Evolutionary conservation across 2,797 vertebrate species (phyloP), one percentile per base, ranked within the genome.

Genomic region (Hippopotamyrus pictus): DNA sequence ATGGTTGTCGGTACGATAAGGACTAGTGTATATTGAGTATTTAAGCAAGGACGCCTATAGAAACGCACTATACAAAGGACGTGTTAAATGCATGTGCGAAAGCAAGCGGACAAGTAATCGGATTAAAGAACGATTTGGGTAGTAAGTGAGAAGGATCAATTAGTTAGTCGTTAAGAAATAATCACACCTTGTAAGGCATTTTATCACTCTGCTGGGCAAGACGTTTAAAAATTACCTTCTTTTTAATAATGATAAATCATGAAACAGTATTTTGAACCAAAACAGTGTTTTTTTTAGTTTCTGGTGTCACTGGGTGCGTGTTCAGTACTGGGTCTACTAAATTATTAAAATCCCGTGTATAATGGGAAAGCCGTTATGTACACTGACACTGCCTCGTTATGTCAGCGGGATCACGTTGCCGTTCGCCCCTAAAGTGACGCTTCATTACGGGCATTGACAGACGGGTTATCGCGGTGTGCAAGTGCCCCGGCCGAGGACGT

Each of bases 361-460:
- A 82, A 46, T 82, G 76, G 76, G 37, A 46, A 46, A 82, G 41
- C 41, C 41, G 37, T 46, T 44, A 82, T 82, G 41, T 82, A 57
- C 53, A 54, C 65, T 79, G 73, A 46, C 50, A 50, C 29, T 82
- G 33, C 50, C 69, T 50, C 50, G 88, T 82, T 82, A 79, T 76
- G 88, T 88, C 73, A 88, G 53, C 14, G 50, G 29, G 29, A 88
- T 88, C 76, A 57, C 73, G 73, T 79, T 82, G 22, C 73, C n/a
- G 59, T 37, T 37, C 65, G 53, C 33, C 33, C 54, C 50, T 54
- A 19, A 51, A 54, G 50, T 41, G 50, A 46, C 76, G 69, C 44
- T n/a, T 79, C 50, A 82, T 54, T 88, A 57, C 69, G 50, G 33
- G 19, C 51, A 57, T 82, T 53, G 65, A 54, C 29, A 44, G 33